Percentiles rank a stretch among this genome's conserved stretches.
Evolutionary conservation across 2,797 vertebrate genomes (phyloP).

Genomic region (Karalla daura): DNA sequence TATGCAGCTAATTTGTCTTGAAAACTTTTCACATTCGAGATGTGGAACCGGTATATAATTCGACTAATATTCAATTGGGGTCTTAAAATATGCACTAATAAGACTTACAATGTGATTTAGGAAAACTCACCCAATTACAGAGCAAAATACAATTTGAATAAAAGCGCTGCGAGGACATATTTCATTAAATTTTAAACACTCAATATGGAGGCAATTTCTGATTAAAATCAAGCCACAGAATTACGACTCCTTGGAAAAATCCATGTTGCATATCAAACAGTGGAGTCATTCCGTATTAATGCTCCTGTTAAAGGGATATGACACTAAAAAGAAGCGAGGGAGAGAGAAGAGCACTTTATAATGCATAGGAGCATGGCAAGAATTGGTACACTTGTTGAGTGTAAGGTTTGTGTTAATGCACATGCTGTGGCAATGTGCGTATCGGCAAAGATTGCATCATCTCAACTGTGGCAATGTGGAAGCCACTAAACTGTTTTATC

Average conservation of each 20-base stretch:
- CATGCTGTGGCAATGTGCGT: not conserved
- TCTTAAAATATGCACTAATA: constrained; percentile 70
- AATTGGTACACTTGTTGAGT: constrained; percentile 15
- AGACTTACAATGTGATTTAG: constrained; percentile 63
- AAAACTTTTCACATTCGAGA: constrained; percentile 26
- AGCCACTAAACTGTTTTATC: constrained; percentile 31
- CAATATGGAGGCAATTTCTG: constrained; percentile 68
- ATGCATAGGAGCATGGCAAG: constrained; percentile 24
- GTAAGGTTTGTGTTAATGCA: constrained; percentile 11
- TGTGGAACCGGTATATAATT: constrained; percentile 49
- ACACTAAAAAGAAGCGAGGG: constrained; percentile 18
- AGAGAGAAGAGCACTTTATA: constrained; percentile 14
- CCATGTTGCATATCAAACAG: constrained; percentile 67
- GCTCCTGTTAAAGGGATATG: constrained; percentile 39
- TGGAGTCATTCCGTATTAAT: constrained; percentile 55
- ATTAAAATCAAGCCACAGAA: constrained; percentile 71
- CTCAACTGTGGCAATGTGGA: not conserved
- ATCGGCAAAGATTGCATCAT: constrained; percentile 29
- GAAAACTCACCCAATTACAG: constrained; percentile 74
- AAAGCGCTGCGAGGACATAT: constrained; percentile 74
- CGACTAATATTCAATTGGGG: constrained; percentile 65
- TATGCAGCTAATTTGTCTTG: constrained; percentile 30
- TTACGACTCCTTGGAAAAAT: constrained; percentile 63
- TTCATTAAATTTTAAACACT: constrained; percentile 78
- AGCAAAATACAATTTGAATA: constrained; percentile 75